Percentiles rank a stretch among this genome's conserved stretches.
These are phyloP conservation scores for Mustela nigripes DNA, from an alignment of 2,113 vertebrate genomes.

Conservation along the genomic window DNA sequence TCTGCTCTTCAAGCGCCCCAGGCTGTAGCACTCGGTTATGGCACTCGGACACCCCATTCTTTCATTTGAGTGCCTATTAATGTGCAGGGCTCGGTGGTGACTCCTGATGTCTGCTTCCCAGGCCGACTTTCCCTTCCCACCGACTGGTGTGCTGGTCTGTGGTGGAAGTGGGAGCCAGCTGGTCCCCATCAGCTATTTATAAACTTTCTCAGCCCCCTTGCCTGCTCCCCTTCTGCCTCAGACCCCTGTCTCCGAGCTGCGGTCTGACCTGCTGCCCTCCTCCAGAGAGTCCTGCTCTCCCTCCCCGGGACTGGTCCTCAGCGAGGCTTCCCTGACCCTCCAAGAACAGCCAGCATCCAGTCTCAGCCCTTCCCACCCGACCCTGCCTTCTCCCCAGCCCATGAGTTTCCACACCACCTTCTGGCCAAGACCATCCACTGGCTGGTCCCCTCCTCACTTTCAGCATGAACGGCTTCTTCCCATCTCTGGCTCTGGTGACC, in stretches of 20 bases:
- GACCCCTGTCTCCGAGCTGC: background rate
- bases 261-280: background rate
- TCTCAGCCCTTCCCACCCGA: background rate
- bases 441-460: background rate
- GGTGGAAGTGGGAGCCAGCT: background rate
- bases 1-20: background rate
- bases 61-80: too few relatives aligned
- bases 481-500: background rate
- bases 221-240: background rate
- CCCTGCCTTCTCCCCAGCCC: background rate
- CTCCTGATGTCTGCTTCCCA: background rate
- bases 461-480: background rate
- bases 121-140: background rate
- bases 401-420: background rate
- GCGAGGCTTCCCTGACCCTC: background rate
- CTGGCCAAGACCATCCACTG: background rate
- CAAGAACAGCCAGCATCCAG: background rate
- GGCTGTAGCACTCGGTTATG: too few relatives aligned
- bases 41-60: background rate
- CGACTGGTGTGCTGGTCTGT: background rate
- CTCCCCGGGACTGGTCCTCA: background rate
- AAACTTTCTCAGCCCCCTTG: background rate
- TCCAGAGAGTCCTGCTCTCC: background rate
- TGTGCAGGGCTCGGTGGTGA: too few relatives aligned
- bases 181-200: background rate